Base-by-base conservation (phyloP, 2,888 invertebrate species). In the Thymelicus acteon region DNA sequence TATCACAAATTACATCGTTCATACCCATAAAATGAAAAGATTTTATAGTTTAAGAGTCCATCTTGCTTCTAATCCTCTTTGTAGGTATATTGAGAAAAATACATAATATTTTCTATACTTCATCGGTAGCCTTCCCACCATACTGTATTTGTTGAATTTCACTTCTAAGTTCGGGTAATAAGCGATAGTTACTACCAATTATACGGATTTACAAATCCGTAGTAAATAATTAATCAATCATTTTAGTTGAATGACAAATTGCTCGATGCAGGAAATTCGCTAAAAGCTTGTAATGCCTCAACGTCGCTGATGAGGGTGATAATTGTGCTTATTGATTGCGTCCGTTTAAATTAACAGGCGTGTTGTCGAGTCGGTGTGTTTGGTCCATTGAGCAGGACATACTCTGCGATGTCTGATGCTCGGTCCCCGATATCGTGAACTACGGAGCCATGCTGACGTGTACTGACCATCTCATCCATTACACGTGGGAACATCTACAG, bases 341-440 rank as follows among this genome's bases (percentile, higher is more conserved):
- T 89, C 85, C 90, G 88, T 88, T 91, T 89, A 89, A 79, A 89
- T 91, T 87, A 89, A 88, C 89, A 87, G 84, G 81, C 80, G 78
- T 79, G 82, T 82, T 87, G 90, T 90, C 90, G 80, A 82, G 82
- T 85, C 79, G 76, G 78, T 77, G 84, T 80, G 88, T 83, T 84
- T 78, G 86, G 85, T 75, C 82, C 82, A 85, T 85, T 81, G 87
- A 77, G 80, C 81, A 77, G 80, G 79, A 82, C 80, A 78, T 72
- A 83, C 84, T 84, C 81, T 78, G 84, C 85, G 87, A 88, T 86
- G 80, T 71, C 49, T 19, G 52, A 52, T 52, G 52, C 15, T n/a
- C 19, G 19, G 19, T 7, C 31, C 44, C 72, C 63, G 76, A 78
- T 76, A 75, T 72, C 68, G 60, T 62, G 60, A 72, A 68, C 65